These are phyloP conservation scores for Oxytorus armatus DNA, from an alignment of 2,888 invertebrate species.

Conservation along the genomic window DNA sequence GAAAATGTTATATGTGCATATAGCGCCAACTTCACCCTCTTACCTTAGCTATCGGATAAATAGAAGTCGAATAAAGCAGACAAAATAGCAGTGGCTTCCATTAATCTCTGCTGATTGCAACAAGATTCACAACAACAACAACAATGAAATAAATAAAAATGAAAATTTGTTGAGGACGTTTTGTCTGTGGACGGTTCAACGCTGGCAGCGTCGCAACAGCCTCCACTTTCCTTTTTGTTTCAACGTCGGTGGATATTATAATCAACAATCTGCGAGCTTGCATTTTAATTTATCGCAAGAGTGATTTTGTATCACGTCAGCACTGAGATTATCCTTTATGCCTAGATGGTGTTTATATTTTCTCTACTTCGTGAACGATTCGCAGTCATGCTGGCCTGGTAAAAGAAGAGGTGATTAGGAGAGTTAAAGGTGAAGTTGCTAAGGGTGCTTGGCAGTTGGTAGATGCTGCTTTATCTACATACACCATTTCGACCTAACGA, in stretches of 20 bases:
- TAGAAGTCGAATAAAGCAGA: neutral
- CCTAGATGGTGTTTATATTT: conserved; percentile 42
- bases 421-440: neutral
- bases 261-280: conserved; percentile 36
- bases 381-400: neutral
- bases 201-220: no score
- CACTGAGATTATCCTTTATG: conserved; percentile 31
- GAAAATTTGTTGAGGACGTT: neutral
- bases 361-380: neutral
- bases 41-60: neutral
- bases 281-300: conserved; percentile 34
- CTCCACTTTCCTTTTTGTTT: neutral
- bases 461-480: neutral
- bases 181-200: neutral
- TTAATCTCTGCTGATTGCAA: neutral
- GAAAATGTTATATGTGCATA: neutral
- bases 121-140: neutral
- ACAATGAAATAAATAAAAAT: no score
- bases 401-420: neutral
- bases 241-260: neutral
- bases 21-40: neutral
- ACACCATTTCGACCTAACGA: conserved; percentile 1
- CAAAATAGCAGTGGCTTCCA: neutral
- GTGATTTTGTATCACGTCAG: neutral
- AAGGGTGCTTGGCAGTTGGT: neutral